Evolutionary conservation across 2,888 invertebrate species (phyloP), one percentile per base, ranked within the genome.

Genomic region (Neoascia interrupta): DNA sequence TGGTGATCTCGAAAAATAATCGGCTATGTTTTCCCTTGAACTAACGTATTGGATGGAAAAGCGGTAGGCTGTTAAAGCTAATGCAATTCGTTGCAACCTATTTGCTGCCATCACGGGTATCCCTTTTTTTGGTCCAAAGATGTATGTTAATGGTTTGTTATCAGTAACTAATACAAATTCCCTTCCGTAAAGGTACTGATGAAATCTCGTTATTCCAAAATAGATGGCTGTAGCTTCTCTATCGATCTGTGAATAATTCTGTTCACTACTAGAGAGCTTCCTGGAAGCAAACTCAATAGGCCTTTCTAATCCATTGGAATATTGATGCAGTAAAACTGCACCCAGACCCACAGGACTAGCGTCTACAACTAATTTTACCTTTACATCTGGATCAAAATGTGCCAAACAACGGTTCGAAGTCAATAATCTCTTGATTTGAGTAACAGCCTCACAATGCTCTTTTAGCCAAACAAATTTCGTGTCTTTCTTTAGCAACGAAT

Each of bases 171-270:
- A 3, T n/a, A n/a, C n/a, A 34, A 6, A 34, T 34, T 34, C n/a
- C 34, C 34, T n/a, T 3, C 79, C 58, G 13, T 43, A 18, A 73
- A 64, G 8, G 18, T 64, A 64, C 5, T 64, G 41, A 4, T 85
- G 84, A 76, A 89, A 89, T 69, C 84, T 84, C 41, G 83, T 83
- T 2, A 88, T 83, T 3, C 84, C 86, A 61, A 82, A 89, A 15
- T 86, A 60, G 10, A 88, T 82, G 5, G 83, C 83, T 3, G 86
- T 74, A 0, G 85, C 87, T 81, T 84, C 83, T n/a, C 81, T 73
- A 39, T 84, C 84, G 16, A 83, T 75, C 37, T 84, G 82, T 2
- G 82, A 87, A 80, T 85, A 84, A 16, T 80, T 81, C 41, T 19
- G 26, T 26, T 88, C 82, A 2, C 84, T 83, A 26, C 34, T 82